Evolutionary conservation across 1,140 invertebrate species (phyloP).

Genomic region (Bombus turneri): DNA sequence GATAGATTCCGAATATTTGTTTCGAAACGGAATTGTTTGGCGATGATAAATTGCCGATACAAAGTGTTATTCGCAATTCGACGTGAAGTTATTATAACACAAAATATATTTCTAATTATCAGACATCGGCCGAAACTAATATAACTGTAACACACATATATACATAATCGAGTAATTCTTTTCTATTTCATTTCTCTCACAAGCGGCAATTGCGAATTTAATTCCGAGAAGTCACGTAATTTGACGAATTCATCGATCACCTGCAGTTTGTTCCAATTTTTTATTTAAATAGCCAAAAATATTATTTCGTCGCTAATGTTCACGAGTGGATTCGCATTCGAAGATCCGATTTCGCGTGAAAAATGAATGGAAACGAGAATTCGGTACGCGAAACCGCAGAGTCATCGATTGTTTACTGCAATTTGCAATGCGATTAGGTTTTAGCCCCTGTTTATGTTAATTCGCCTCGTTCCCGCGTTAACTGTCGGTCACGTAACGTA

Average conservation of each 20-base stretch:
- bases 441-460: conserved; percentile 33
- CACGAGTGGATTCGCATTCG: neutral
- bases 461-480: neutral
- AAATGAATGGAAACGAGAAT: neutral
- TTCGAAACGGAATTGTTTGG: neutral
- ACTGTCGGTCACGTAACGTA: conserved; percentile 8
- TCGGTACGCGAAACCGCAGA: conserved; percentile 1
- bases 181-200: neutral
- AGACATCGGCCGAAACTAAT: neutral
- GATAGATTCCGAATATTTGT: neutral
- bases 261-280: neutral
- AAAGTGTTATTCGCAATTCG: conserved; percentile 37
- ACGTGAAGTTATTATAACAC: conserved; percentile 1
- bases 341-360: neutral
- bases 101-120: conserved; percentile 37
- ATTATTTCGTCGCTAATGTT: too few species aligned
- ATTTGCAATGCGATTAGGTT: conserved; percentile 37
- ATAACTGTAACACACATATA: neutral
- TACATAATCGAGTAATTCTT: neutral
- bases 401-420: conserved; percentile 13
- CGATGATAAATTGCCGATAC: conserved; percentile 48
- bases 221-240: neutral
- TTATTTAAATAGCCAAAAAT: neutral
- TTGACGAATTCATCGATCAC: neutral
- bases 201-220: neutral